Evolutionary conservation across 2,797 vertebrate species (phyloP).

Genomic region (Aplochiton taeniatus): DNA sequence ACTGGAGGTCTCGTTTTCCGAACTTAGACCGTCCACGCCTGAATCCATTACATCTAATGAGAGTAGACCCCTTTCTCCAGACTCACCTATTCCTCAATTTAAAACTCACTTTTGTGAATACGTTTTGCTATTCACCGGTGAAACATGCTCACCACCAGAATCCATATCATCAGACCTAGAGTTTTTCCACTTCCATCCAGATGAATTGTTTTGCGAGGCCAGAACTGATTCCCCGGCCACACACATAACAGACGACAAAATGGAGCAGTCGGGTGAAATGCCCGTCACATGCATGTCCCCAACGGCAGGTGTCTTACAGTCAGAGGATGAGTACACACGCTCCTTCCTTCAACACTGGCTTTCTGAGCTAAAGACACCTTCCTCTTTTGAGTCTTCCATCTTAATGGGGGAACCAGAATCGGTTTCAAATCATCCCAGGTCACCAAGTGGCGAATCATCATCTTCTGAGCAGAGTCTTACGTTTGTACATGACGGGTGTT

Average conservation of each 20-base stretch:
- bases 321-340: slow-evolving; percentile 19
- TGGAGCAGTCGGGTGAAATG: too few species aligned
- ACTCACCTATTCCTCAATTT: slow-evolving; percentile 7
- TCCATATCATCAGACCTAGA: slow-evolving; percentile 5
- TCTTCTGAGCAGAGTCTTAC: slow-evolving; percentile 4
- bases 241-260: background rate
- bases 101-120: background rate
- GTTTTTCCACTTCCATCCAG: background rate
- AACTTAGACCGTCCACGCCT: background rate
- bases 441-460: background rate
- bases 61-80: background rate
- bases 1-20: background rate
- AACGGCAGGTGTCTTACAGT: background rate
- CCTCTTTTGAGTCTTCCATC: background rate
- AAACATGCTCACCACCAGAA: background rate
- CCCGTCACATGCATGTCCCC: too few species aligned
- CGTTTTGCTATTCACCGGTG: background rate
- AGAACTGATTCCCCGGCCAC: slow-evolving; percentile 13
- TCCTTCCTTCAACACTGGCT: slow-evolving; percentile 38
- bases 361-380: slow-evolving; percentile 20
- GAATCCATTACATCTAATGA: slow-evolving; percentile 8
- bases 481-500: too few species aligned
- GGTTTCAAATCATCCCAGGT: slow-evolving; percentile 1
- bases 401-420: slow-evolving; percentile 6
- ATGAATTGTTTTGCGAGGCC: slow-evolving; percentile 8